phyloP scores from a whole-genome alignment of 92 coral and sea anemone species.

The Porites rus region DNA sequence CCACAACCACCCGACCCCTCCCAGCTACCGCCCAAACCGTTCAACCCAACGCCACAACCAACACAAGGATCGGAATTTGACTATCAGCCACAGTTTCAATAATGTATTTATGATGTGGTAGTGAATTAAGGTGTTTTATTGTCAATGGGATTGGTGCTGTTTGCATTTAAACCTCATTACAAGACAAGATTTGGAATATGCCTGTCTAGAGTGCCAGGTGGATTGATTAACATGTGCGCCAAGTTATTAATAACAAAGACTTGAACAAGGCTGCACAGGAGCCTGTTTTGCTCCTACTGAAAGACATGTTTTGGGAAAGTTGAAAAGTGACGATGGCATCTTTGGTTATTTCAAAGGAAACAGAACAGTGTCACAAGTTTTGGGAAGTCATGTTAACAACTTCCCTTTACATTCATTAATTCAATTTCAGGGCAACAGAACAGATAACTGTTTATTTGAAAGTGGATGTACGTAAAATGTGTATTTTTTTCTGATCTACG shows the following conservation, averaged over 20 bases:
- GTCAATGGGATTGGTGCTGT: not conserved
- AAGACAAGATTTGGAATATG: too few relatives aligned
- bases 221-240: not conserved
- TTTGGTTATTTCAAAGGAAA: not conserved
- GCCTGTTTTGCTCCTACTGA: not conserved
- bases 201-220: too few relatives aligned
- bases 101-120: not conserved
- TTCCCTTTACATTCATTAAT: too few relatives aligned
- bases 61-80: constrained; percentile 89
- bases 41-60: constrained; percentile 83
- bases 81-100: constrained; percentile 95
- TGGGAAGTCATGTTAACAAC: not conserved
- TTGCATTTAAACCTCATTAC: not conserved
- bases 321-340: not conserved
- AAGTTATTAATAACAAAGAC: not conserved
- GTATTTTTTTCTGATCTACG: not conserved
- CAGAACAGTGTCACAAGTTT: not conserved
- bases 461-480: not conserved
- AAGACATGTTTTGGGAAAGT: not conserved
- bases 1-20: constrained; percentile 98
- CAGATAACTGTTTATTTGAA: not conserved
- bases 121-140: not conserved
- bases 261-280: not conserved
- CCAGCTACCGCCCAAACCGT: constrained; percentile 92
- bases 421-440: not conserved